Evolutionary conservation across 1,140 invertebrate genomes (phyloP).

Genomic region (Pseudomyrmex cubaensis): DNA sequence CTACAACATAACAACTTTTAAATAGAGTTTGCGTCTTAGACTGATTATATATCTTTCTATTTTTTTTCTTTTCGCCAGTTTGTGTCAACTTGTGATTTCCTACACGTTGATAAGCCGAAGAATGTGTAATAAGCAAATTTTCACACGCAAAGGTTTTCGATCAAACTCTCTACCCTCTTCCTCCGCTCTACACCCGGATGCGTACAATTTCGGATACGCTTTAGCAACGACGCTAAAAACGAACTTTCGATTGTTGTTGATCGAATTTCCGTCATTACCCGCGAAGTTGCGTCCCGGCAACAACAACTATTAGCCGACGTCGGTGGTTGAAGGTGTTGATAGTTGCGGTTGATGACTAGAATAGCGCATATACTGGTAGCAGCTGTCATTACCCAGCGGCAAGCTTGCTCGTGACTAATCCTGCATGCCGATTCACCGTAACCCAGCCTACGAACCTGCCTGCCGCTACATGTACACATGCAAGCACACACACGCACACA

Average conservation of each 20-base stretch:
- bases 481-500: conserved; percentile 42
- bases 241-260: conserved; percentile 42
- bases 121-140: not conserved
- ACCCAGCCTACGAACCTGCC: conserved; percentile 72
- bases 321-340: conserved; percentile 71
- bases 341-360: conserved; percentile 73
- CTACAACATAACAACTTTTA: too few species aligned
- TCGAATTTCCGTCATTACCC: conserved; percentile 51
- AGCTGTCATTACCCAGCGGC: conserved; percentile 83
- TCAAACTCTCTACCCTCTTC: not conserved
- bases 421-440: conserved; percentile 80
- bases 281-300: conserved; percentile 49
- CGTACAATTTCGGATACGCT: not conserved
- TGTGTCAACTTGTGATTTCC: not conserved
- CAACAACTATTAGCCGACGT: conserved; percentile 43
- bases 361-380: conserved; percentile 74
- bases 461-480: conserved; percentile 2
- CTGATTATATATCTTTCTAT: too few species aligned
- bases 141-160: not conserved
- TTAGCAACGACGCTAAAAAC: conserved; percentile 10
- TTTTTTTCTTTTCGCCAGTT: not conserved
- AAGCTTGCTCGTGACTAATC: conserved; percentile 83
- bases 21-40: too few species aligned
- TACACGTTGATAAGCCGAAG: not conserved
- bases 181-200: too few species aligned